Evolutionary conservation across 2,113 vertebrate species (phyloP).

Genomic region (Ginglymostoma cirratum): DNA sequence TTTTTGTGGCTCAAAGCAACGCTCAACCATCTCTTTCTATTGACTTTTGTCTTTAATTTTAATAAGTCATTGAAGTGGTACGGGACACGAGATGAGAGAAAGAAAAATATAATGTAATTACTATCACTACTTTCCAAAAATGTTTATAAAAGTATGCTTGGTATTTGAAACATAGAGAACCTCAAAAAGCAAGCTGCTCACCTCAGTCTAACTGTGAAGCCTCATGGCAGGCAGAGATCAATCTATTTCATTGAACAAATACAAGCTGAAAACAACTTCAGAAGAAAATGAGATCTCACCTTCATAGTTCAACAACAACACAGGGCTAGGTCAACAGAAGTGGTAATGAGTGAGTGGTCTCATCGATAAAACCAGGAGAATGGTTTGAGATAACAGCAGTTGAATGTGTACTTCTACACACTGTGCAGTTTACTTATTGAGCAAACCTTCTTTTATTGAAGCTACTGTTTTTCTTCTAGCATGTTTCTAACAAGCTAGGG

Average conservation of each 20-base stretch:
- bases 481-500: neutral
- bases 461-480: neutral
- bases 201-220: neutral
- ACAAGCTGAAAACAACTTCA: neutral
- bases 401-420: neutral
- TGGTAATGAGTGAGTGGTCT: neutral
- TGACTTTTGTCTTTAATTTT: neutral
- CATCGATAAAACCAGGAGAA: neutral
- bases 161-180: neutral
- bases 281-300: neutral
- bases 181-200: neutral
- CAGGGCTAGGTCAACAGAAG: neutral
- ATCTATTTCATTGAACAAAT: neutral
- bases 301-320: neutral
- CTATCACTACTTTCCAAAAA: neutral
- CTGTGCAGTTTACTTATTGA: neutral
- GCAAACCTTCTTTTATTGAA: neutral
- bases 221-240: neutral
- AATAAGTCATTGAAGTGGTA: neutral
- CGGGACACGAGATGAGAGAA: neutral
- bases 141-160: neutral
- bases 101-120: neutral
- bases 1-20: neutral
- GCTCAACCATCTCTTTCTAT: neutral
- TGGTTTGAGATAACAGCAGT: neutral